Evolutionary conservation across 2,797 vertebrate genomes (phyloP).

Genomic region (Alosa sapidissima): DNA sequence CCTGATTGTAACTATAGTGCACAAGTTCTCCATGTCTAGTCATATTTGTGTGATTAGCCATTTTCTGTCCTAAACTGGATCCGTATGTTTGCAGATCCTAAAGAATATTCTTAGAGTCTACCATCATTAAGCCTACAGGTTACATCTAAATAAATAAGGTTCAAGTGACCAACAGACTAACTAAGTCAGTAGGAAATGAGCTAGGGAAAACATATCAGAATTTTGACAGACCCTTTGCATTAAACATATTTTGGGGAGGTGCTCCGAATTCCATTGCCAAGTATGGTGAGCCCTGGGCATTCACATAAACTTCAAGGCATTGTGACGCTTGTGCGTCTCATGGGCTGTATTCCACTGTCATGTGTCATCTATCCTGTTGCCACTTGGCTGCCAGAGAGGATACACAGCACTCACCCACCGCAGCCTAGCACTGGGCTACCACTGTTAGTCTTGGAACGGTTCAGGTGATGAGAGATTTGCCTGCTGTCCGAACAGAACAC

Average conservation of each 20-base stretch:
- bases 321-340: constrained; percentile 6
- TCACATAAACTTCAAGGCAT: constrained; percentile 10
- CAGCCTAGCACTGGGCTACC: constrained; percentile 1
- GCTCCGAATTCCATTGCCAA: not conserved
- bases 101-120: not conserved
- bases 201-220: constrained; percentile 45
- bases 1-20: not conserved
- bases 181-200: constrained; percentile 30
- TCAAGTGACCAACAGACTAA: constrained; percentile 39
- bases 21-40: not conserved
- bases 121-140: not conserved
- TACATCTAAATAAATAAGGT: not conserved
- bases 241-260: constrained; percentile 32
- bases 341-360: constrained; percentile 7
- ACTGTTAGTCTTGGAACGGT: constrained; percentile 39
- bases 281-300: constrained; percentile 18
- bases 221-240: constrained; percentile 44
- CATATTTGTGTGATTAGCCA: not conserved
- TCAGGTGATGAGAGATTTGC: constrained; percentile 31
- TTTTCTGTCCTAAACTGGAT: not conserved
- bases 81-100: not conserved
- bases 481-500: constrained; percentile 36
- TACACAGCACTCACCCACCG: not conserved
- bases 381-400: constrained; percentile 23
- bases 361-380: constrained; percentile 27